These are phyloP conservation scores for Protonibea diacanthus DNA, from an alignment of 2,797 vertebrate genomes.

Conservation along the genomic window DNA sequence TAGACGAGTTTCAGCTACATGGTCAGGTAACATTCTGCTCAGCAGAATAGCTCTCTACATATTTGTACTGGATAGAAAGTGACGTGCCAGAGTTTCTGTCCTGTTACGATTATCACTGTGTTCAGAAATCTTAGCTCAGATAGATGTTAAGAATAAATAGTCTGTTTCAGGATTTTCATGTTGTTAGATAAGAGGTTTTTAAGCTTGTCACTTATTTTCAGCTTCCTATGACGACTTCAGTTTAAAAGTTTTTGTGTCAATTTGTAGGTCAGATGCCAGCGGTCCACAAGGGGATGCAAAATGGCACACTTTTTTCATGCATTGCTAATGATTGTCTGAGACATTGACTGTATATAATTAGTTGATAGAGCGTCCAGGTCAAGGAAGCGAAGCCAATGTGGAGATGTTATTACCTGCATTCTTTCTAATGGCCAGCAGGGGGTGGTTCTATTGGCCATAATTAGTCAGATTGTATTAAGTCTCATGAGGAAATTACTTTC, in stretches of 20 bases:
- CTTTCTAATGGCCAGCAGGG: too few species aligned
- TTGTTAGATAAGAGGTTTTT: constrained; percentile 10
- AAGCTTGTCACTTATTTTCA: constrained; percentile 15
- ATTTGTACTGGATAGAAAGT: constrained; percentile 2
- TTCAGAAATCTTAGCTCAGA: neutral
- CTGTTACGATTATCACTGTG: neutral
- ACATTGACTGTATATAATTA: too few species aligned
- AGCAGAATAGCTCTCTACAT: neutral
- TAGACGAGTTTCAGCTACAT: neutral
- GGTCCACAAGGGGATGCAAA: neutral
- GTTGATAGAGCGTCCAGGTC: too few species aligned
- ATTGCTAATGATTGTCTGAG: too few species aligned
- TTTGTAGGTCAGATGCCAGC: neutral
- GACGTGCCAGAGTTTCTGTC: neutral
- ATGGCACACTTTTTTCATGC: neutral
- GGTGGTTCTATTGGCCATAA: too few species aligned
- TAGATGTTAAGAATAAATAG: neutral
- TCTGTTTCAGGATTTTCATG: neutral
- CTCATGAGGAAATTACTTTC: too few species aligned
- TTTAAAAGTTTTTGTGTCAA: neutral
- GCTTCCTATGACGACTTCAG: neutral
- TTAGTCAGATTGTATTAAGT: too few species aligned
- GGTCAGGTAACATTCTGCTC: neutral
- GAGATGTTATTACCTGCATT: too few species aligned
- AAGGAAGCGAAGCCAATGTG: too few species aligned